These are phyloP conservation scores for Lycocorax pyrrhopterus DNA, from an alignment of 2,113 vertebrate genomes.

Conservation along the genomic window DNA sequence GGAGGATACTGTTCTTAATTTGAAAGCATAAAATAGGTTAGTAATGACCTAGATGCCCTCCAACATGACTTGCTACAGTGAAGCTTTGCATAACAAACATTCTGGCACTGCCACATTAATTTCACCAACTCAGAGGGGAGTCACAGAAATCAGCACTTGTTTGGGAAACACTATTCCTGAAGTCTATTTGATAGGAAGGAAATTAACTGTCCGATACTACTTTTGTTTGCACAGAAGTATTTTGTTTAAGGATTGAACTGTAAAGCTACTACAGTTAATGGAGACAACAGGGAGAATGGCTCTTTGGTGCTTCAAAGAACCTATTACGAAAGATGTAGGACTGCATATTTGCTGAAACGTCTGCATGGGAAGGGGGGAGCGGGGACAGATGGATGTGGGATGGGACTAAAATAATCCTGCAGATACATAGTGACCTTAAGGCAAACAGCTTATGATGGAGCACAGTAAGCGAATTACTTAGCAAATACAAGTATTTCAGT, in stretches of 20 bases:
- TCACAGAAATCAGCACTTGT: not conserved
- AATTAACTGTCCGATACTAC: not conserved
- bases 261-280: not conserved
- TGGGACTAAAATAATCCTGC: slow-evolving; percentile 24
- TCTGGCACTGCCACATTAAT: not conserved
- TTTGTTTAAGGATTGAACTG: not conserved
- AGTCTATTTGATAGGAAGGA: rapidly evolving
- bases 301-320: not conserved
- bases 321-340: not conserved
- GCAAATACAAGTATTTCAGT: not conserved
- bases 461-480: not conserved
- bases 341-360: not conserved
- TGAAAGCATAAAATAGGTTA: not conserved
- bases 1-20: not conserved
- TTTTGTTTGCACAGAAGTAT: not conserved
- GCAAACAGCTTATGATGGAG: not conserved
- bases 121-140: not conserved
- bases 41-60: not conserved
- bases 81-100: not conserved
- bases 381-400: slow-evolving; percentile 20
- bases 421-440: not conserved
- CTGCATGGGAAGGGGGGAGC: not conserved
- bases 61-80: not conserved
- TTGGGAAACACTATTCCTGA: not conserved
- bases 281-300: not conserved